phyloP scores from a whole-genome alignment of 2,113 vertebrate species.

The Oceanites oceanicus region DNA sequence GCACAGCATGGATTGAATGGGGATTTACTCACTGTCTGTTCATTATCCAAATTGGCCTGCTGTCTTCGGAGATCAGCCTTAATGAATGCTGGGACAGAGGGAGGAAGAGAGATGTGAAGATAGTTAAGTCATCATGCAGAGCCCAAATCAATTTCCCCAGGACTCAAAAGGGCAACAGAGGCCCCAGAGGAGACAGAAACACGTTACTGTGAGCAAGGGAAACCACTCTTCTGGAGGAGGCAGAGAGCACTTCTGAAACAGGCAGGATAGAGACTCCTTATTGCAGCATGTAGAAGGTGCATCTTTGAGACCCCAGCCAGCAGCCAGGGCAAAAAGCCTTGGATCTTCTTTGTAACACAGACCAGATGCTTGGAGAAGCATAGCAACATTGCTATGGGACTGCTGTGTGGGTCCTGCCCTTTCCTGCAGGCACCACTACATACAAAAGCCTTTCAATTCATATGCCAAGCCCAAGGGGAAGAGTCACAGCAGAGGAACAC shows the following conservation, averaged over 20 bases:
- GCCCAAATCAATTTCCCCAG: background rate
- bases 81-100: constrained; percentile 81
- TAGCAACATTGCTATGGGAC: background rate
- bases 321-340: background rate
- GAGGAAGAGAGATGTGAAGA: background rate
- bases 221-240: background rate
- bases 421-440: background rate
- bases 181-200: background rate
- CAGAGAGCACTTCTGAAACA: background rate
- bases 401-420: background rate
- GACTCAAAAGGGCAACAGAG: background rate
- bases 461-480: background rate
- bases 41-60: constrained; percentile 77
- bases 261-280: background rate
- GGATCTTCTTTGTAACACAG: background rate
- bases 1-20: background rate
- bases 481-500: background rate
- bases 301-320: background rate
- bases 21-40: constrained; percentile 77
- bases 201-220: background rate
- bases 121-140: background rate
- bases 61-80: constrained; percentile 90
- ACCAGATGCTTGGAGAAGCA: background rate
- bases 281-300: background rate
- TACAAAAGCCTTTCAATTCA: background rate